Evolutionary conservation across 2,888 invertebrate species (phyloP).

Genomic region (Norana najaformis): DNA sequence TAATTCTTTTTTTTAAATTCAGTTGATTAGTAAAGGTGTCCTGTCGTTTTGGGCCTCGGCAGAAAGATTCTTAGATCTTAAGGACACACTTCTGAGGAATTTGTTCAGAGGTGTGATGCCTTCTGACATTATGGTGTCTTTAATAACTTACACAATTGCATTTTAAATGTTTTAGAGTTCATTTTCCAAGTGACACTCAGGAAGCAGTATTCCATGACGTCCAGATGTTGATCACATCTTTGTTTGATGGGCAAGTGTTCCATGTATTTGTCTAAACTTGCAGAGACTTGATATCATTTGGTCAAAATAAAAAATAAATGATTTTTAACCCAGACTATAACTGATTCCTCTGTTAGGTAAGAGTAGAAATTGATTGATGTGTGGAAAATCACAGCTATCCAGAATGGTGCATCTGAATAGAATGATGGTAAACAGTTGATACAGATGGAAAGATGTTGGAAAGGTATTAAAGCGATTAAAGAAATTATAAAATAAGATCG

Average conservation of each 20-base stretch:
- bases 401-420: neutral
- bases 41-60: no score
- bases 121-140: neutral
- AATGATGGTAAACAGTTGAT: neutral
- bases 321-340: neutral
- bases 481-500: neutral
- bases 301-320: neutral
- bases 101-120: neutral
- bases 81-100: neutral
- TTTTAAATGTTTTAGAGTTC: conserved; percentile 48
- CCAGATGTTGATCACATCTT: conserved; percentile 56
- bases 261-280: neutral
- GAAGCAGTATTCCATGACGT: conserved; percentile 56
- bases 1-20: no score
- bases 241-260: conserved; percentile 54
- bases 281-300: neutral
- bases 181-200: conserved; percentile 50
- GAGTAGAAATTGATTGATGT: neutral
- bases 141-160: neutral
- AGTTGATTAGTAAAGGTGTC: no score
- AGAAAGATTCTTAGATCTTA: neutral
- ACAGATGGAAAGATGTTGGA: neutral
- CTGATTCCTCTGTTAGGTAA: neutral
- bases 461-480: neutral
- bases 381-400: neutral